A percentile compares a stretch with the other conserved stretches of the same genome.
Evolutionary conservation across 2,113 vertebrate genomes (phyloP).

Genomic region (Heterotilapia buettikoferi): DNA sequence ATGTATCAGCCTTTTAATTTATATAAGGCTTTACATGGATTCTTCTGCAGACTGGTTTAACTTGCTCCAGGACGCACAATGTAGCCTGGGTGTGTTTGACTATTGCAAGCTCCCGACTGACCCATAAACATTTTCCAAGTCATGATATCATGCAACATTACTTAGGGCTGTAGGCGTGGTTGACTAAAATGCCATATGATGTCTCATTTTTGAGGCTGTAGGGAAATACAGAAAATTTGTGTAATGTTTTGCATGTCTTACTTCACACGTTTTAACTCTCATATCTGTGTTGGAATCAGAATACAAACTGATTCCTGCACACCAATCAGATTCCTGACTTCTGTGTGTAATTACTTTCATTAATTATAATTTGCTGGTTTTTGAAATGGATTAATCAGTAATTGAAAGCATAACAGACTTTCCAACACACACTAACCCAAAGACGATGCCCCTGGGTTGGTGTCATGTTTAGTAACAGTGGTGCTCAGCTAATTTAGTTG

Average conservation of each 20-base stretch:
- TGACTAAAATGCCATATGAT: not conserved
- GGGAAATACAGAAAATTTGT: not conserved
- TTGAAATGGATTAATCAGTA: not conserved
- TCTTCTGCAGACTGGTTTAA: constrained; percentile 20
- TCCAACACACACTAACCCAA: not conserved
- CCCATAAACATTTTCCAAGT: not conserved
- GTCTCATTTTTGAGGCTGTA: not conserved
- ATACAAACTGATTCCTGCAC: not conserved
- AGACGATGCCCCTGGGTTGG: not conserved
- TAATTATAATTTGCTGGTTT: not conserved
- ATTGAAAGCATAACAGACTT: not conserved
- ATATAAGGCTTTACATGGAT: not conserved
- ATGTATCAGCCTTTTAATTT: not conserved
- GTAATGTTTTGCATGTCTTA: not conserved
- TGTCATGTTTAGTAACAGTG: constrained; percentile 10
- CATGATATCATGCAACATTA: not conserved
- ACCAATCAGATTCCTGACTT: not conserved
- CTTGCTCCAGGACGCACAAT: not conserved
- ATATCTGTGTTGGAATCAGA: not conserved
- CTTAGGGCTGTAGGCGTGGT: constrained; percentile 8
- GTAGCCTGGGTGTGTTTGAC: not conserved
- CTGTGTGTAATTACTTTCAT: not conserved
- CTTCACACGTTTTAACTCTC: not conserved
- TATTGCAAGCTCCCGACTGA: not conserved
- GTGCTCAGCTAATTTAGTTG: not conserved